Conservation (phyloP, 2,113 vertebrate species). For the Corydoras sp. region DNA sequence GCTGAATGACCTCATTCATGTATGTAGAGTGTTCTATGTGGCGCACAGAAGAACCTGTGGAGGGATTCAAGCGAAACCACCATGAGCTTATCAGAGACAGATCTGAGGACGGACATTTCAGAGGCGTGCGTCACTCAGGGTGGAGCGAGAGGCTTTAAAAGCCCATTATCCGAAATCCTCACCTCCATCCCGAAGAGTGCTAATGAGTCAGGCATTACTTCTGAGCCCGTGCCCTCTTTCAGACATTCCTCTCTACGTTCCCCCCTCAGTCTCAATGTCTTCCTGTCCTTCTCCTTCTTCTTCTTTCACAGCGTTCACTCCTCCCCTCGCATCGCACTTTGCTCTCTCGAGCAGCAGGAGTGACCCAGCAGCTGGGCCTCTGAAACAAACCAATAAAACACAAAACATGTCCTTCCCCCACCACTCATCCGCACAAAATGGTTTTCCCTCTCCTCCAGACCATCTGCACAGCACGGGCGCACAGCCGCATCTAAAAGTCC, state of each 20-base stretch:
- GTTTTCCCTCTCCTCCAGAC: slow-evolving; percentile 28
- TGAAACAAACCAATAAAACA: slow-evolving; percentile 43
- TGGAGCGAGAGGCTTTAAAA: not conserved
- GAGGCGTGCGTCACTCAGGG: too few relatives aligned
- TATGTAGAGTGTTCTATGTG: too few relatives aligned
- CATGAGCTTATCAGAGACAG: too few relatives aligned
- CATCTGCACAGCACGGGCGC: slow-evolving; percentile 37
- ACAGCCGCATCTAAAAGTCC: slow-evolving; percentile 4
- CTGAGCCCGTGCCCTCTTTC: slow-evolving; percentile 2
- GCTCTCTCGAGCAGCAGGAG: slow-evolving; percentile 24
- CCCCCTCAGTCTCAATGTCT: not conserved
- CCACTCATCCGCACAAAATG: slow-evolving; percentile 13
- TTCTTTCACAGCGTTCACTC: slow-evolving; percentile 7
- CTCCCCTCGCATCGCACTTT: slow-evolving; percentile 8
- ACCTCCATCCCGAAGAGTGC: not conserved
- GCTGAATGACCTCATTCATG: too few relatives aligned
- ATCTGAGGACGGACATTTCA: too few relatives aligned
- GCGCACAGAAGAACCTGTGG: too few relatives aligned
- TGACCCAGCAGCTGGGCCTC: slow-evolving; percentile 46
- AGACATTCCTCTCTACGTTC: not conserved
- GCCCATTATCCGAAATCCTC: not conserved
- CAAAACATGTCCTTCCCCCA: slow-evolving; percentile 31
- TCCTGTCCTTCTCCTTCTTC: slow-evolving; percentile 13
- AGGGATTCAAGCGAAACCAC: too few relatives aligned
- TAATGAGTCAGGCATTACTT: not conserved